Evolutionary conservation across 2,797 vertebrate genomes (phyloP).

Genomic region (Acanthurus leucopareius): DNA sequence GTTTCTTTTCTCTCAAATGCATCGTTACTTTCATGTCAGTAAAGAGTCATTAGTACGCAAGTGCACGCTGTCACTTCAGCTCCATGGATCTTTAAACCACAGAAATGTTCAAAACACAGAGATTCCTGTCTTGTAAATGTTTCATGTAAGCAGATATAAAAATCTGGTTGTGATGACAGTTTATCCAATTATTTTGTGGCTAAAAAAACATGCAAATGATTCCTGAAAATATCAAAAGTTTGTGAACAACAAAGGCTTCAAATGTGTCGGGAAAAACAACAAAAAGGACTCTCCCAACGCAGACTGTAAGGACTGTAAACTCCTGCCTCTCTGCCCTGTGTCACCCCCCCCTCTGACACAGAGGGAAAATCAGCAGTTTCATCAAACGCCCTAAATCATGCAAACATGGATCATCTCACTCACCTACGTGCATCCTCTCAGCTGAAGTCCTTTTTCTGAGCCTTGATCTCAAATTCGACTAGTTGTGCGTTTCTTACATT

Average conservation of each 20-base stretch:
- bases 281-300: not conserved
- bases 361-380: not conserved
- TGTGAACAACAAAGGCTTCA: not conserved
- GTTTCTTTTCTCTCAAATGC: not conserved
- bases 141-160: not conserved
- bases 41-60: too few relatives aligned
- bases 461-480: slow-evolving; percentile 43
- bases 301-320: slow-evolving; percentile 23
- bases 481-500: slow-evolving; percentile 56
- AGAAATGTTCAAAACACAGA: slow-evolving; percentile 5
- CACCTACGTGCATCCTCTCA: slow-evolving; percentile 71
- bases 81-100: not conserved
- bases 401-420: slow-evolving; percentile 45
- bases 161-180: not conserved
- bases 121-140: not conserved
- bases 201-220: not conserved
- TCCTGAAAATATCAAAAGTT: not conserved
- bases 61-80: slow-evolving; percentile 61
- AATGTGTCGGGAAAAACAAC: not conserved
- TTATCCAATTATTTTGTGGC: not conserved
- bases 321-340: not conserved
- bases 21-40: not conserved
- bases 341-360: not conserved
- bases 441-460: slow-evolving; percentile 27
- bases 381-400: not conserved